Evolutionary conservation across 2,888 invertebrate genomes (phyloP).

Genomic region (Drosophila limbata): DNA sequence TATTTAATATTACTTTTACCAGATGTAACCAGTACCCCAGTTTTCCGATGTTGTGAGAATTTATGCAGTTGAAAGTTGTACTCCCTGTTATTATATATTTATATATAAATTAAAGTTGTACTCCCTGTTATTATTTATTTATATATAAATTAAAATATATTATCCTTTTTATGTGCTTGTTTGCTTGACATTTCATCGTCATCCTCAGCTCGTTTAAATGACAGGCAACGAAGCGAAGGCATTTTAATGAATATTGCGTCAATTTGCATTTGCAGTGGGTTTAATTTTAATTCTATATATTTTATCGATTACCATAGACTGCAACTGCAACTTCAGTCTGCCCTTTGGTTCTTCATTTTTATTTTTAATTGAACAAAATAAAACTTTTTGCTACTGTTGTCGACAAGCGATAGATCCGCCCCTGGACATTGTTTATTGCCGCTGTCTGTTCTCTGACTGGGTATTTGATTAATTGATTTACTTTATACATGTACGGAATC

Average conservation of each 20-base stretch:
- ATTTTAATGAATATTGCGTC: conserved; percentile 76
- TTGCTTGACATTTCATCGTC: conserved; percentile 32
- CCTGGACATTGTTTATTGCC: not conserved
- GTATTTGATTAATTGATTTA: conserved; percentile 56
- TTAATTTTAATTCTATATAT: conserved; percentile 49
- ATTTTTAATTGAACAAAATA: conserved; percentile 65
- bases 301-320: not conserved
- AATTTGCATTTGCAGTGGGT: conserved; percentile 62
- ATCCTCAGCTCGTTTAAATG: conserved; percentile 54
- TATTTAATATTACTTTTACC: too few species aligned
- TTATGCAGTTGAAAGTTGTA: not conserved
- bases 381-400: conserved; percentile 10
- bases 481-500: conserved; percentile 21
- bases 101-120: not conserved
- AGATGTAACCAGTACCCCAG: not conserved
- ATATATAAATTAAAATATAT: conserved; percentile 1
- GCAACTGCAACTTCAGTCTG: conserved; percentile 11
- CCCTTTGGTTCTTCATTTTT: not conserved
- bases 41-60: not conserved
- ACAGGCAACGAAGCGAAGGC: conserved; percentile 62
- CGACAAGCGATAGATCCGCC: not conserved
- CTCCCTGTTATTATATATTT: not conserved
- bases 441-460: conserved; percentile 1
- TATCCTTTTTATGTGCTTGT: conserved; percentile 29
- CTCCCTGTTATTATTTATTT: not conserved